Evolutionary conservation across 1,140 invertebrate genomes (phyloP).

Genomic region (Lepidostoma basale): DNA sequence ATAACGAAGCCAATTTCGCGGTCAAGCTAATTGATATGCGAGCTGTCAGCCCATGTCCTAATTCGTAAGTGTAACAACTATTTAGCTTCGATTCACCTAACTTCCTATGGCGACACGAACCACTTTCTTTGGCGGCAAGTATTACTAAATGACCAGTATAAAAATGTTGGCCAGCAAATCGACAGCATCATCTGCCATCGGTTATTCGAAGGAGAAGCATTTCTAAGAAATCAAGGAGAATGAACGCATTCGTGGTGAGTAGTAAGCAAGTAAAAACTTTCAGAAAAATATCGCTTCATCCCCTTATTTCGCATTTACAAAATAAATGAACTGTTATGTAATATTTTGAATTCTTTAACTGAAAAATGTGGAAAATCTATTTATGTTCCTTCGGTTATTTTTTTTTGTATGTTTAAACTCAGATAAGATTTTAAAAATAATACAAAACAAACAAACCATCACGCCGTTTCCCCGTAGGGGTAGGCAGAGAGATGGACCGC

Average conservation of each 20-base stretch:
- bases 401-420: too few species aligned
- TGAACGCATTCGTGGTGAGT: constrained; percentile 3
- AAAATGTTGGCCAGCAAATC: neutral
- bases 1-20: constrained; percentile 12
- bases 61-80: neutral
- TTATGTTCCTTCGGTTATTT: neutral
- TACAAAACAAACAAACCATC: too few species aligned
- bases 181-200: neutral
- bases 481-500: too few species aligned
- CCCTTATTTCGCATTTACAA: too few species aligned
- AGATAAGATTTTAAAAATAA: too few species aligned
- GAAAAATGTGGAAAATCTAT: too few species aligned
- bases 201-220: constrained; percentile 3
- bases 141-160: constrained; percentile 21
- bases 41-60: neutral
- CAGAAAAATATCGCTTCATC: too few species aligned
- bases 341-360: too few species aligned
- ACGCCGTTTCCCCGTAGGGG: too few species aligned
- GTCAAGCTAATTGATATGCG: constrained; percentile 9
- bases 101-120: neutral
- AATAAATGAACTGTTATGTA: too few species aligned
- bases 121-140: constrained; percentile 8
- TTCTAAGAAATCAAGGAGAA: neutral
- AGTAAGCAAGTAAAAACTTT: neutral
- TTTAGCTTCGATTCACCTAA: constrained; percentile 5